phyloP scores from a whole-genome alignment of 2,888 invertebrate genomes.

The Lutraria lutraria region DNA sequence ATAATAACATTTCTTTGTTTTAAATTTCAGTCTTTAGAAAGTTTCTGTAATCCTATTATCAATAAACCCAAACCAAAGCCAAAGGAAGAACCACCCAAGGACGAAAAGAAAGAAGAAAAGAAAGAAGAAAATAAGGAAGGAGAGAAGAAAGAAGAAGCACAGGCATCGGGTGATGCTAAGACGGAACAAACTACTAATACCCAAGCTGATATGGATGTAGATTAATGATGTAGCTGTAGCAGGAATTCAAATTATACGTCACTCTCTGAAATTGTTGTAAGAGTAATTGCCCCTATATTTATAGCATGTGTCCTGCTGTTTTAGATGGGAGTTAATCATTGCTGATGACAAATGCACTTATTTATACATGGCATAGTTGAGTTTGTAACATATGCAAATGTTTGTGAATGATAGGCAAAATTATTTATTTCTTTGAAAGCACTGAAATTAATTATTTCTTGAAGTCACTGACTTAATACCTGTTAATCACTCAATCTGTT shows the following conservation, averaged over 20 bases:
- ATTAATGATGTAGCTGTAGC: constrained; percentile 72
- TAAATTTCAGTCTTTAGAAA: constrained; percentile 88
- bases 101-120: constrained; percentile 80
- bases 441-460: neutral
- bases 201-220: constrained; percentile 82
- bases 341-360: neutral
- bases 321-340: neutral
- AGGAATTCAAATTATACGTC: neutral
- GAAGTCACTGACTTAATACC: neutral
- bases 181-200: constrained; percentile 53
- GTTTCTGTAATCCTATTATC: constrained; percentile 90
- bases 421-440: neutral
- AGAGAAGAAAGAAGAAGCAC: constrained; percentile 49
- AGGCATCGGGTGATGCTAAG: constrained; percentile 58
- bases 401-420: neutral
- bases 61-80: constrained; percentile 97
- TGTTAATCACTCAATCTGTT: neutral
- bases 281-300: neutral
- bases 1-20: neutral
- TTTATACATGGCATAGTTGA: neutral
- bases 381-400: constrained; percentile 6
- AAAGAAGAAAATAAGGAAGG: constrained; percentile 58
- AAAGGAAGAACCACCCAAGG: constrained; percentile 91
- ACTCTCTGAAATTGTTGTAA: constrained; percentile 18
- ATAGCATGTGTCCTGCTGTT: neutral